Evolutionary conservation across 1,140 invertebrate species (phyloP), one percentile per base, ranked within the genome.

Genomic region (Bombus cullumanus): DNA sequence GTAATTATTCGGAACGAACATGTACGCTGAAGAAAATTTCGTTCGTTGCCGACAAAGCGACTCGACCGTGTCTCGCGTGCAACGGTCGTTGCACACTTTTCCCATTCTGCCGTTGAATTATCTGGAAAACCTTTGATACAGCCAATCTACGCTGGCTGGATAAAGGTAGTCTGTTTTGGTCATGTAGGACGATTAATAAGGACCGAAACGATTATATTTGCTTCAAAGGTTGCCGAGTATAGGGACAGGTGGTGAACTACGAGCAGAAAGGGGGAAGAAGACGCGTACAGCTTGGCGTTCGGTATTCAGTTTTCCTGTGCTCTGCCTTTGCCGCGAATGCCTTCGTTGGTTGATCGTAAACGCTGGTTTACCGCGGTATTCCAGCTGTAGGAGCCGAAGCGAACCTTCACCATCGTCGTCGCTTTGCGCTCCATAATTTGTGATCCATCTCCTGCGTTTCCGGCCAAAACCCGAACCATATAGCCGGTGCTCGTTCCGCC

Each of bases 241-340:
- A 88, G 72, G 77, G 86, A 69, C 81, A 88, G 85, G 88, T 90
- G 85, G 82, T 79, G 85, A 81, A 82, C 69, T 78, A 53, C 53
- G 66, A 83, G 75, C 68, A 47, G 85, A 80, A 73, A 74, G 47
- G 53, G 43, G 82, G n/a, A 75, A 82, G 59, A 81, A 82, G 53
- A n/a, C 28, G 59, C 28, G 73, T 62, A 47, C 37, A 73, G 69
- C 57, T 57, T 28, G 53, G 3, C 80, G 62, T 83, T 79, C 83
- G 86, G 88, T 88, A 90, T 90, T 90, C 86, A 81, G 89, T 84
- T 91, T 90, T 90, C 89, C 86, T 62, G 80, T 81, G 82, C 57
- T 68, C 66, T 68, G 86, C 81, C 83, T 90, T 91, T 83, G 79
- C 81, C 69, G 39, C 37, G 83, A 78, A 87, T 88, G 86, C 86